Evolutionary conservation across 2,888 invertebrate genomes (phyloP), one percentile per base, ranked within the genome.

Genomic region (Escarpia spicata): DNA sequence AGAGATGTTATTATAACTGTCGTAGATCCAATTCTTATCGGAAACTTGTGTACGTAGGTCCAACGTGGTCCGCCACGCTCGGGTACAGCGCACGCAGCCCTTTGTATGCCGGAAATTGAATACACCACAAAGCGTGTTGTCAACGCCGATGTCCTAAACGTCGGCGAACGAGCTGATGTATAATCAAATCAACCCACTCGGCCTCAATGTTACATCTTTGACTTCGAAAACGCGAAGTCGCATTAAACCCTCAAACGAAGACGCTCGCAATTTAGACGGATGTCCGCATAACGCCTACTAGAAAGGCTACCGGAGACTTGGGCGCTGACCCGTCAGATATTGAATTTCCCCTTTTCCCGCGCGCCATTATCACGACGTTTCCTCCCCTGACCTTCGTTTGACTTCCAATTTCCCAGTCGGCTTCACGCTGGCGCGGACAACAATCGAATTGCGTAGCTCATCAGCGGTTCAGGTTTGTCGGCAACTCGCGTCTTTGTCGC

Each of bases 231-330:
- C 75, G 26, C 75, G 75, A 75, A 75, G 75, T 26, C 75, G 75
- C 75, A 75, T 75, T 75, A 75, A 75, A 75, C 75, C 75, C 75
- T 75, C 75, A 75, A 75, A 75, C 75, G 75, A 75, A 75, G 75
- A 75, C 75, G 75, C 75, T 75, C 75, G 26, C 75, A 75, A 75
- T 75, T 75, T 75, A 26, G 75, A 75, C 75, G 75, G 6, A 15
- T 3, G 75, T 26, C 19, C 75, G n/a, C 19, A n/a, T 75, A 75
- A 75, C 75, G 26, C 75, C 75, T 75, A 26, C 75, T 26, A 75
- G 75, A 75, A 75, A 75, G n/a, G n/a, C 19, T 75, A n/a, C 75
- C 75, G 75, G 75, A n/a, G 19, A n/a, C 75, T 19, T 75, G 75
- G 75, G 75, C 75, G 75, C 75, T 75, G 75, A 75, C 75, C 75